phyloP scores from a whole-genome alignment of 2,797 vertebrate genomes.

The Coluber constrictor region DNA sequence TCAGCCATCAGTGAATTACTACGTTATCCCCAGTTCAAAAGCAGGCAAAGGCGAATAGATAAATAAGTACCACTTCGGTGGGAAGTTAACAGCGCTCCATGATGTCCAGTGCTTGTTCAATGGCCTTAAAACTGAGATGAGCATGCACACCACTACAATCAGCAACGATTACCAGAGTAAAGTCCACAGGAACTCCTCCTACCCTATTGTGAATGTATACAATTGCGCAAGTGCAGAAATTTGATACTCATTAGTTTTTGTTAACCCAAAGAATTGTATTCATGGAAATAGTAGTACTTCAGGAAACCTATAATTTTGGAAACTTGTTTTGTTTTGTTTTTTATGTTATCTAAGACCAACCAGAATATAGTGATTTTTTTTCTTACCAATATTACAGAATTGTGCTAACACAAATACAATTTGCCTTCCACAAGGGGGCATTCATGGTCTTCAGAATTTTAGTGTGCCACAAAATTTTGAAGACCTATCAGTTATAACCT shows the following conservation, averaged over 20 bases:
- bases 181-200: neutral
- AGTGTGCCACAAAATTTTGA: neutral
- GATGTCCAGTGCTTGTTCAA: neutral
- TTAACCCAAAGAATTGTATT: neutral
- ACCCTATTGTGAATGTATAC: neutral
- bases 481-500: fast-evolving
- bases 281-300: neutral
- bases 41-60: neutral
- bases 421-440: slow-evolving; percentile 59
- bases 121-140: neutral
- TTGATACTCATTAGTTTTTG: neutral
- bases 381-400: neutral
- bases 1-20: neutral
- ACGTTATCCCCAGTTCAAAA: neutral
- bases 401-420: neutral
- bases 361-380: slow-evolving; percentile 7
- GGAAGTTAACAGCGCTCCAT: neutral
- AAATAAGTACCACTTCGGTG: neutral
- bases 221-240: neutral
- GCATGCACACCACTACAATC: neutral
- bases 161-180: neutral
- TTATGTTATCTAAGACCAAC: neutral
- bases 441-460: neutral
- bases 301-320: neutral
- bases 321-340: neutral